These are phyloP conservation scores for Pantherophis guttatus DNA, from an alignment of 2,113 vertebrate species.

Conservation along the genomic window DNA sequence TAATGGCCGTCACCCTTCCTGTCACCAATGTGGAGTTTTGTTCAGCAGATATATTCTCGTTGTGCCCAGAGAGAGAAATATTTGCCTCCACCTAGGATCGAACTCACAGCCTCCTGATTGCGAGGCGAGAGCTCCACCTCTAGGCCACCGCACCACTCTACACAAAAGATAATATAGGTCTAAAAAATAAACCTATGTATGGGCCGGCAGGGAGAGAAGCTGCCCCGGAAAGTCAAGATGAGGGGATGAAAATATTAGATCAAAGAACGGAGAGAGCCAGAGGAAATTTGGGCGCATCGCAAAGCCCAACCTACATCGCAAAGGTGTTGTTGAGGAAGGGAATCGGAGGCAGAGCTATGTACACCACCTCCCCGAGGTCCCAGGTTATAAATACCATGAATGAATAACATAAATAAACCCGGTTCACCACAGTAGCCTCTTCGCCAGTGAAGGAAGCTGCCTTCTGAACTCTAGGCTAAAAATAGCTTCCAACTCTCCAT, in stretches of 20 bases:
- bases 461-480: constrained; percentile 72
- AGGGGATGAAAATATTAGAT: neutral
- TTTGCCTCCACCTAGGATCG: too few relatives aligned
- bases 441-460: constrained; percentile 59
- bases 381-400: neutral
- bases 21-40: too few relatives aligned
- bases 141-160: too few relatives aligned
- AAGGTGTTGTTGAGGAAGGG: neutral
- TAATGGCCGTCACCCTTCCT: too few relatives aligned
- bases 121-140: too few relatives aligned
- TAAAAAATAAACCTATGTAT: neutral
- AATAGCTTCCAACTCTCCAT: constrained; percentile 72
- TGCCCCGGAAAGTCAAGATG: neutral
- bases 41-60: too few relatives aligned
- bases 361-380: neutral
- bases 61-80: too few relatives aligned
- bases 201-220: neutral
- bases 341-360: neutral
- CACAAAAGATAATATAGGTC: neutral
- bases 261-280: neutral
- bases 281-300: neutral
- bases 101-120: too few relatives aligned
- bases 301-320: neutral
- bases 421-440: constrained; percentile 28
- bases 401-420: neutral